Conservation (phyloP, 1,140 invertebrate genomes). For the Philopotamus ludificatus region DNA sequence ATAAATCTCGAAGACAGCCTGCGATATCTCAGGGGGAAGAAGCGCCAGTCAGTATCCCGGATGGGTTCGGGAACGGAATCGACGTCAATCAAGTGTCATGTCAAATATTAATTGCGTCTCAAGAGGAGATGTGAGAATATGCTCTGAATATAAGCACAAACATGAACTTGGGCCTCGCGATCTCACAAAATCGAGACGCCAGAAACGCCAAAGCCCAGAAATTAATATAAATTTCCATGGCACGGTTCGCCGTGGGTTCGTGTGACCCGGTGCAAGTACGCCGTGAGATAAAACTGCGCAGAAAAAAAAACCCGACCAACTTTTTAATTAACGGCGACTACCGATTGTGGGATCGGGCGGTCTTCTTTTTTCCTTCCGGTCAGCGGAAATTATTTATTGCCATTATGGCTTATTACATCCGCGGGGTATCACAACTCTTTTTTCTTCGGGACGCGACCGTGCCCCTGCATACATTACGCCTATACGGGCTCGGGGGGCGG, state of each 20-base stretch:
- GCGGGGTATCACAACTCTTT: neutral
- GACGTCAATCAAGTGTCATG: slow-evolving; percentile 35
- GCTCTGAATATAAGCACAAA: neutral
- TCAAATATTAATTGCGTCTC: slow-evolving; percentile 32
- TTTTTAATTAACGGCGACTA: slow-evolving; percentile 16
- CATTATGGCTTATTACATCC: slow-evolving; percentile 3
- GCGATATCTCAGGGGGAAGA: slow-evolving; percentile 8
- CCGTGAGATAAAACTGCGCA: too few relatives aligned
- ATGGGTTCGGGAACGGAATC: slow-evolving; percentile 2
- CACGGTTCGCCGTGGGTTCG: too few relatives aligned
- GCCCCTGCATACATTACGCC: slow-evolving; percentile 21
- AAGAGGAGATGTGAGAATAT: neutral
- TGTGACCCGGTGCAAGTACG: too few relatives aligned
- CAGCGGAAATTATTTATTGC: slow-evolving; percentile 24
- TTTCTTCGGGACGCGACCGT: slow-evolving; percentile 9
- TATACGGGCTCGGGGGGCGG: slow-evolving; percentile 8
- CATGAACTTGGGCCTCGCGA: too few relatives aligned
- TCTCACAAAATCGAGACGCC: too few relatives aligned
- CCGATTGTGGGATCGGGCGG: neutral
- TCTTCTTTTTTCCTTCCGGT: slow-evolving; percentile 14
- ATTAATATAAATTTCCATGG: too few relatives aligned
- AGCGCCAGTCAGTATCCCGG: neutral
- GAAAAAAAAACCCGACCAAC: too few relatives aligned
- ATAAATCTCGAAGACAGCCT: slow-evolving; percentile 28
- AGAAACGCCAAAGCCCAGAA: too few relatives aligned